Percentiles rank a stretch among this genome's conserved stretches.
Conservation (phyloP, 2,797 vertebrate genomes). For the Carcharodon carcharias region DNA sequence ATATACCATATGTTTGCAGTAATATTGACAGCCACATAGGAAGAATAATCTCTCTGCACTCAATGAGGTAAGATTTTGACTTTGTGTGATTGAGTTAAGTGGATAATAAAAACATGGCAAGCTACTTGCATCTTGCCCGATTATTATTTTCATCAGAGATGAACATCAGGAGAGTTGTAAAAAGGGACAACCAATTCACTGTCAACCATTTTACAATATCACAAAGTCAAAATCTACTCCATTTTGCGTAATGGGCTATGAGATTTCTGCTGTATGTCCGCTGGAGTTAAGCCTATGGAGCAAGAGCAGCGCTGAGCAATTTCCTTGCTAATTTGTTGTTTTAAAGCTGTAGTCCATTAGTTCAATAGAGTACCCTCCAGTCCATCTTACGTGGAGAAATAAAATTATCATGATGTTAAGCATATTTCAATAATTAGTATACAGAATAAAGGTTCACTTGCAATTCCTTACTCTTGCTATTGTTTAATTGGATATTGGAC, state of each 20-base stretch:
- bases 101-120: background rate
- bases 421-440: background rate
- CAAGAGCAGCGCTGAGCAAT: background rate
- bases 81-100: background rate
- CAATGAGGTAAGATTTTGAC: background rate
- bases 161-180: background rate
- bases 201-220: background rate
- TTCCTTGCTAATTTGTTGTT: background rate
- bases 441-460: background rate
- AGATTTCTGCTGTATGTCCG: background rate
- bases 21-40: background rate
- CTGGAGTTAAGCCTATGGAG: background rate
- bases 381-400: background rate
- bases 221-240: background rate
- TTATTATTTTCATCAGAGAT: background rate
- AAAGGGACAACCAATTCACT: background rate
- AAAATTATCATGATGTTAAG: background rate
- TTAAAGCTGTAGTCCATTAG: background rate
- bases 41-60: background rate
- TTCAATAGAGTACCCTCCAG: background rate
- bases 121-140: background rate
- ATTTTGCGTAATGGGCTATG: background rate
- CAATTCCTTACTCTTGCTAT: background rate
- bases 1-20: background rate
- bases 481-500: background rate